Evolutionary conservation across 2,797 vertebrate species (phyloP), one percentile per base, ranked within the genome.

Genomic region (Parauchenoglanis ngamensis): DNA sequence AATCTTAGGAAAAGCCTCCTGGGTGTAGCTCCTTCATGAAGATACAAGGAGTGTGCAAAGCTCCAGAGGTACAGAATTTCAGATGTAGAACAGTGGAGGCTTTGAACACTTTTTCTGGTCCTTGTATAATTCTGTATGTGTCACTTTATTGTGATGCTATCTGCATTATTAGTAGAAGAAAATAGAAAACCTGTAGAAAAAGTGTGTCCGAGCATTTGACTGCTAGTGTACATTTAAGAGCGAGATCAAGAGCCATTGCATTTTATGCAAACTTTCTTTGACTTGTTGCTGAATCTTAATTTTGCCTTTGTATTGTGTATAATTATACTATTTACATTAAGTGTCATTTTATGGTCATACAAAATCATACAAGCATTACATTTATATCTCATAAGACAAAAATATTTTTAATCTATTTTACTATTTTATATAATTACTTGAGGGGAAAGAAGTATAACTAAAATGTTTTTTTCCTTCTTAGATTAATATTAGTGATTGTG

Each of bases 331-430:
- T 54, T 83, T 67, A 54, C n/a, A 54, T 68, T 49, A n/a, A 82
- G 40, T 57, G 54, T 73, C 68, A 57, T 57, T 84, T 72, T 84
- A 44, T 5, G 2, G 25, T 70, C 82, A 13, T 61, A 8, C 56
- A 40, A 84, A 75, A 28, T 54, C 25, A n/a, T 59, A 76, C 49
- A 56, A 19, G 31, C 84, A 57, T 49, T 85, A 72, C 67, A 67
- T 85, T 67, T 31, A 80, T 87, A 67, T 76, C 68, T 57, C 44
- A 80, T 46, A 49, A 75, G 35, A 21, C 46, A 72, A 21, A 68
- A 61, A 25, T 70, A 49, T 31, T 72, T 78, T 72, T 10, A 35
- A 56, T 86, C 31, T 67, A 59, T 88, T 81, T 81, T 61, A 84
- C 28, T 67, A 52, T 85, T 35, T 77, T 85, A 49, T 65, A 81